These are phyloP conservation scores for Oscheius onirici DNA, from an alignment of 2,888 invertebrate species.

Conservation along the genomic window DNA sequence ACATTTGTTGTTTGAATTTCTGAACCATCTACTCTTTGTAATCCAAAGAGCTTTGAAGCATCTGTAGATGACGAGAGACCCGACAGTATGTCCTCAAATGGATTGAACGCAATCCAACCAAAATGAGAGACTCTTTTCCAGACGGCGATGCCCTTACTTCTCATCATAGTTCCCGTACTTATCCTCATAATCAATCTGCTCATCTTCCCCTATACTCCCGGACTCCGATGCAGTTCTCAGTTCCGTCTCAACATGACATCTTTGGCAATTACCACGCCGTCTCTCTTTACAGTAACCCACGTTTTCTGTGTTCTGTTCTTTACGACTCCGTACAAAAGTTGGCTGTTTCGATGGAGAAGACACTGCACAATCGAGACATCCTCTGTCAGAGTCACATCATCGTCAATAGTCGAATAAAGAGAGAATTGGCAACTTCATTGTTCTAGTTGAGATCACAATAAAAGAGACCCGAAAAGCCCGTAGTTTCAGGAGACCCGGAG, in stretches of 20 bases:
- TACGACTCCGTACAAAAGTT: slow-evolving; percentile 1
- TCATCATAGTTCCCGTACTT: neutral
- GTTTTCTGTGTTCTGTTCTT: slow-evolving; percentile 9
- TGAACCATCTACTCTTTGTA: neutral
- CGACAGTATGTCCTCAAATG: no score
- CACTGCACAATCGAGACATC: no score
- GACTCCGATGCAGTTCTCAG: neutral
- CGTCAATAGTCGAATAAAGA: no score
- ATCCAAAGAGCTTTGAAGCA: no score
- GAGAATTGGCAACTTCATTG: no score
- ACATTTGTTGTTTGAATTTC: no score
- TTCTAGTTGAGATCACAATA: no score
- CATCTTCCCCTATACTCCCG: neutral
- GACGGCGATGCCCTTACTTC: neutral
- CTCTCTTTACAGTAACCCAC: slow-evolving; percentile 3
- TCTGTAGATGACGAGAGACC: no score
- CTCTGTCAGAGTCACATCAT: no score
- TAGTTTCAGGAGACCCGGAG: neutral
- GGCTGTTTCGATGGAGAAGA: neutral
- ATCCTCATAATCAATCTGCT: neutral
- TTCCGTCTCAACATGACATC: neutral
- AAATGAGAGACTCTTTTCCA: no score
- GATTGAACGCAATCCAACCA: no score
- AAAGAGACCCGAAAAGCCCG: neutral
- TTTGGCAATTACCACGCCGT: slow-evolving; percentile 1